phyloP scores from a whole-genome alignment of 2,888 invertebrate genomes.

The Ophioninae sp. region DNA sequence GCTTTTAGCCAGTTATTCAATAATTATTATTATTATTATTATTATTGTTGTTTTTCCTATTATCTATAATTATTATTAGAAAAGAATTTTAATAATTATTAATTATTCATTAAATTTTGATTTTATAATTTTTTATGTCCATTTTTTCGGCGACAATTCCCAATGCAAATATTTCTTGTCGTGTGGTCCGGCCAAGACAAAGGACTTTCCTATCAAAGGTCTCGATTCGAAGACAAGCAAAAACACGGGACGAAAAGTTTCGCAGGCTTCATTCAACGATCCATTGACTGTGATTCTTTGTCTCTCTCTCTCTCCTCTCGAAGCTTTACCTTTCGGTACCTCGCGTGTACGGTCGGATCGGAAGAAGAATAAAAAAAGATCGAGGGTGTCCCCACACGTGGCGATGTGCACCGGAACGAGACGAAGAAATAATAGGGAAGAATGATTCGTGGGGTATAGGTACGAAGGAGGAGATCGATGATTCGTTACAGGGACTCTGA shows the following conservation, averaged over 20 bases:
- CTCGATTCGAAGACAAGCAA: conserved; percentile 16
- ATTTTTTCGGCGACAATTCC: neutral
- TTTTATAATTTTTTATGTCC: neutral
- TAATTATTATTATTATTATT: neutral
- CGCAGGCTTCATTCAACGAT: conserved; percentile 36
- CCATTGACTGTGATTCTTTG: conserved; percentile 7
- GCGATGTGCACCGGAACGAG: conserved; percentile 10
- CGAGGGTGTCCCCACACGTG: conserved; percentile 14
- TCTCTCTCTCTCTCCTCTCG: neutral
- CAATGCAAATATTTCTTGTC: neutral
- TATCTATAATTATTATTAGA: too few relatives aligned
- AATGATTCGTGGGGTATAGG: conserved; percentile 21
- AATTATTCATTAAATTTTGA: too few relatives aligned
- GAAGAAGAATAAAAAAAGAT: neutral
- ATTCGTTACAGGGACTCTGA: conserved; percentile 65
- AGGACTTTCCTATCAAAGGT: conserved; percentile 40
- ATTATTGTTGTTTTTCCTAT: neutral
- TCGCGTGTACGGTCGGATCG: neutral
- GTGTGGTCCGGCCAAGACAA: conserved; percentile 7
- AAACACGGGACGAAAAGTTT: conserved; percentile 28
- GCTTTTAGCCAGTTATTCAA: too few relatives aligned
- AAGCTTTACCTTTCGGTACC: conserved; percentile 24
- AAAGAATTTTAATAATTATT: too few relatives aligned
- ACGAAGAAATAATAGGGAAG: conserved; percentile 62
- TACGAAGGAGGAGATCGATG: conserved; percentile 50